Evolutionary conservation across 2,888 invertebrate genomes (phyloP).

Genomic region (Herminia tarsipennalis): DNA sequence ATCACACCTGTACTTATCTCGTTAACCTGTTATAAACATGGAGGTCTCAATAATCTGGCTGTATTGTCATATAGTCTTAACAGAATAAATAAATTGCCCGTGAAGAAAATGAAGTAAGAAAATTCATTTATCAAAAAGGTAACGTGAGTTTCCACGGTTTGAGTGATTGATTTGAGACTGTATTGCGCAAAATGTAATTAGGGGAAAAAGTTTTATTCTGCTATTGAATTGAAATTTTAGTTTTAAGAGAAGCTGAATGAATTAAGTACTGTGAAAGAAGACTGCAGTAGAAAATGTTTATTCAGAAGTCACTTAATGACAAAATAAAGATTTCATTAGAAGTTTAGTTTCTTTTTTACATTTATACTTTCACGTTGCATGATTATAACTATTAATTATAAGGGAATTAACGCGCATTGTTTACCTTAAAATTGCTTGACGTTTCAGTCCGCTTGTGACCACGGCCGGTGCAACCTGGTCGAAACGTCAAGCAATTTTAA

Average conservation of each 20-base stretch:
- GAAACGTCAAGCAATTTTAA: too few relatives aligned
- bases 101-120: conserved; percentile 79
- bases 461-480: too few relatives aligned
- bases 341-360: too few relatives aligned
- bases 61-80: conserved; percentile 65
- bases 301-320: background rate
- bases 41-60: conserved; percentile 56
- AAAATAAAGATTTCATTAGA: too few relatives aligned
- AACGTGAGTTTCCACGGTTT: conserved; percentile 51
- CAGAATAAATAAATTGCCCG: conserved; percentile 81
- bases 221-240: background rate
- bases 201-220: conserved; percentile 9
- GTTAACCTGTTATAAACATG: conserved; percentile 13
- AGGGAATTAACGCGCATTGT: too few relatives aligned
- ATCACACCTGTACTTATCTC: conserved; percentile 26
- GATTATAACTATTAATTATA: too few relatives aligned
- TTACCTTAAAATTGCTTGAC: too few relatives aligned
- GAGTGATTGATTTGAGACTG: conserved; percentile 56
- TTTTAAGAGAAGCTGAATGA: background rate
- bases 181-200: conserved; percentile 28
- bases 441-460: too few relatives aligned
- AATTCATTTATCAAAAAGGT: conserved; percentile 79
- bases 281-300: background rate
- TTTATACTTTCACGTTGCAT: too few relatives aligned
- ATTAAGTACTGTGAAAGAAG: too few relatives aligned